A percentile compares a stretch with the other conserved stretches of the same genome.
Evolutionary conservation across 2,797 vertebrate species (phyloP).

Genomic region (Furcifer pardalis): DNA sequence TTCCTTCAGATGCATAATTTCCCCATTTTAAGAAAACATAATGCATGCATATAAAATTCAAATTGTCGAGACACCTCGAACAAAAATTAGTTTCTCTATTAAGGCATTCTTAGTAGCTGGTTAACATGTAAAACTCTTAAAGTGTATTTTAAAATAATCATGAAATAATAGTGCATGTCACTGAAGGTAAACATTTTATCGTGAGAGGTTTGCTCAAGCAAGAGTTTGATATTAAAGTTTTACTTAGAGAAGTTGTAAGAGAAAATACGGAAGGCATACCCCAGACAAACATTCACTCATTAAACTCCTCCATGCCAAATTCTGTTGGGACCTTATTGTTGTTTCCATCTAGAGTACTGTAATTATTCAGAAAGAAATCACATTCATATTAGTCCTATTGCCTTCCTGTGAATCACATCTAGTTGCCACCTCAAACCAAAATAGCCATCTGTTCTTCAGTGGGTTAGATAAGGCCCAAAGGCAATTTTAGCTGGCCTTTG

Average conservation of each 20-base stretch:
- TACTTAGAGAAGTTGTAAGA: conserved; percentile 73
- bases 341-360: no score
- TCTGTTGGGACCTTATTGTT: no score
- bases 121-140: conserved; percentile 84
- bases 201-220: conserved; percentile 75
- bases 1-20: conserved; percentile 91
- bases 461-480: background rate
- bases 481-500: background rate
- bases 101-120: conserved; percentile 83
- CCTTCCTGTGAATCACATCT: background rate
- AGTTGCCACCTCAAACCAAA: background rate
- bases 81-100: conserved; percentile 87
- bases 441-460: background rate
- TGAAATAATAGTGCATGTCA: conserved; percentile 82
- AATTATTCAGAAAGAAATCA: background rate
- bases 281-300: background rate
- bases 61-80: conserved; percentile 85
- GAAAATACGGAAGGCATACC: conserved; percentile 42
- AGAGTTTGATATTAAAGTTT: conserved; percentile 75
- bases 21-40: conserved; percentile 89
- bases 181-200: conserved; percentile 83
- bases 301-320: background rate
- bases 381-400: background rate
- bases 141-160: conserved; percentile 86
- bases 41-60: conserved; percentile 87